Conservation (phyloP, 2,113 vertebrate genomes). For the Pongo pygmaeus region DNA sequence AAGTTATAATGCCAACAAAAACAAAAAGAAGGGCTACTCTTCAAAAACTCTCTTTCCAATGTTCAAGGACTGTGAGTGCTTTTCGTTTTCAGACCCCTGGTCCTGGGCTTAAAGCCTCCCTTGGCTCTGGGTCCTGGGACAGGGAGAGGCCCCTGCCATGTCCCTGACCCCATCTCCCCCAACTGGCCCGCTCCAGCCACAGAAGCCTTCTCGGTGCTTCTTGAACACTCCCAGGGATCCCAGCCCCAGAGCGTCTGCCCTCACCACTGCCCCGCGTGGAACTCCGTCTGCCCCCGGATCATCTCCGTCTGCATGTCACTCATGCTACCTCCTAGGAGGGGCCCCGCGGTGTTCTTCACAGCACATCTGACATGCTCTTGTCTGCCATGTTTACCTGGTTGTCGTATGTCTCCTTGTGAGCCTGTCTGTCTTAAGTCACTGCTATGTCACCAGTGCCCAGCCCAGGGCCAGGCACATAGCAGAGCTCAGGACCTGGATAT, state of each 20-base stretch:
- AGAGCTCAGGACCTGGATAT: background rate
- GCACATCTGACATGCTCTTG: background rate
- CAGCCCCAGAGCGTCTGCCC: background rate
- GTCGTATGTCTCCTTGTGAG: background rate
- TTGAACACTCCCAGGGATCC: background rate
- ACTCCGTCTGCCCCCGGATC: accelerated
- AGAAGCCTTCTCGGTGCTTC: background rate
- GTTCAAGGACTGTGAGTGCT: background rate
- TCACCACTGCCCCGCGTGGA: accelerated
- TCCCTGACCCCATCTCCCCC: accelerated
- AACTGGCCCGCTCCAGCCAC: background rate
- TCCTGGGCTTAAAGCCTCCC: background rate
- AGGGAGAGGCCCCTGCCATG: background rate
- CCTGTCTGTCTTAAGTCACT: background rate
- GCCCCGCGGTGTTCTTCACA: too few relatives aligned
- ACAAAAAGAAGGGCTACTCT: background rate
- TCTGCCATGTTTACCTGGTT: background rate
- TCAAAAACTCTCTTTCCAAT: background rate
- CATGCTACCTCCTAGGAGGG: background rate
- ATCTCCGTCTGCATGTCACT: background rate
- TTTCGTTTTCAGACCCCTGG: background rate
- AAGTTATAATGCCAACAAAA: background rate
- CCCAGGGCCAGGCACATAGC: background rate
- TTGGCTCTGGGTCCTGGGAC: background rate
- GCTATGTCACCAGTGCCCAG: background rate